phyloP scores from a whole-genome alignment of 2,888 invertebrate genomes.

The Leucania comma region DNA sequence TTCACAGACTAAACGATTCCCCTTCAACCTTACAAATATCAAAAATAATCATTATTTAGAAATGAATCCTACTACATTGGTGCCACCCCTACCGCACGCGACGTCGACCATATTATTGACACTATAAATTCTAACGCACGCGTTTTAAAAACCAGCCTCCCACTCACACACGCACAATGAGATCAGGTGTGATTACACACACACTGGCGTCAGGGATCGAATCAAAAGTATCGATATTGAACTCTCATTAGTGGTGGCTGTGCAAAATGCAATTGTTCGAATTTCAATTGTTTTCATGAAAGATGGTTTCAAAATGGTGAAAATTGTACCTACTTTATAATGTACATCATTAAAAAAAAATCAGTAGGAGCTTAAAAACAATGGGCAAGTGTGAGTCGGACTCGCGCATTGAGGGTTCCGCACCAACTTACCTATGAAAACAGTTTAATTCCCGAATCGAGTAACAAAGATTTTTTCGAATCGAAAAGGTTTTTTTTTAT shows the following conservation, averaged over 20 bases:
- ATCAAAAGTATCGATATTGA: constrained; percentile 27
- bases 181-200: constrained; percentile 55
- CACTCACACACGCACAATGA: constrained; percentile 65
- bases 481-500: no score
- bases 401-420: no score
- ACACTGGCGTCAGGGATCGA: constrained; percentile 26
- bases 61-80: not conserved
- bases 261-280: constrained; percentile 1
- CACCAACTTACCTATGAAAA: no score
- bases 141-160: constrained; percentile 84
- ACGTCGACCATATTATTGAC: constrained; percentile 79
- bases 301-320: not conserved
- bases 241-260: constrained; percentile 17
- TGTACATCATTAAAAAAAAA: no score
- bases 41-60: not conserved
- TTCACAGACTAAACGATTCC: no score
- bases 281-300: not conserved
- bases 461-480: no score
- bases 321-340: no score
- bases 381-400: no score
- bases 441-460: no score
- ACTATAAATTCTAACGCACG: constrained; percentile 89
- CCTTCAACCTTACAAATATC: no score
- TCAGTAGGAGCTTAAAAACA: no score
- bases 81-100: constrained; percentile 72